Evolutionary conservation across 2,113 vertebrate genomes (phyloP).

Genomic region (Aleadryas rufinucha): DNA sequence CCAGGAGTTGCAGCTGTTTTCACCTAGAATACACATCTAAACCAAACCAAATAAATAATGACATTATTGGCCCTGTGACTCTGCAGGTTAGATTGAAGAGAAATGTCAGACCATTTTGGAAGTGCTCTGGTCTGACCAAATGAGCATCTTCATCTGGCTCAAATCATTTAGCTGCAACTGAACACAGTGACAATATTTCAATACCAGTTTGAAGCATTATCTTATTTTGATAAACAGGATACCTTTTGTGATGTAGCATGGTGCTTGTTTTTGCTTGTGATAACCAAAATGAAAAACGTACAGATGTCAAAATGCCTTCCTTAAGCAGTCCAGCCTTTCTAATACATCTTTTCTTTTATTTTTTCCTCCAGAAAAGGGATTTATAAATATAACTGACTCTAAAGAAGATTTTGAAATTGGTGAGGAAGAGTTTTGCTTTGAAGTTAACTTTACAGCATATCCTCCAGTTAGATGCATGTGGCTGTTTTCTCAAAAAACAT

Average conservation of each 20-base stretch:
- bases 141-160: not conserved
- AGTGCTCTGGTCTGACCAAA: not conserved
- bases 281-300: not conserved
- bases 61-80: not conserved
- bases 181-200: not conserved
- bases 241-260: not conserved
- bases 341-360: not conserved
- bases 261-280: not conserved
- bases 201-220: not conserved
- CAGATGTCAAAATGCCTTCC: not conserved
- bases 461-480: conserved; percentile 82
- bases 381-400: conserved; percentile 76
- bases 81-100: not conserved
- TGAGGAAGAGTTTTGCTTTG: conserved; percentile 74
- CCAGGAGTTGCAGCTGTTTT: not conserved
- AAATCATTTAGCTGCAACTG: not conserved
- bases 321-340: not conserved
- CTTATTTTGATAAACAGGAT: not conserved
- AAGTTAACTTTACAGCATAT: conserved; percentile 79
- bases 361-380: conserved; percentile 75
- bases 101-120: not conserved
- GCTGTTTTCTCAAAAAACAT: conserved; percentile 67
- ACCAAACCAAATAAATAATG: not conserved
- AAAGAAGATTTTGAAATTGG: conserved; percentile 69
- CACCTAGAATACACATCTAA: not conserved